phyloP scores from a whole-genome alignment of 37 sponge, comb jelly and placozoan species.

The Chondrilla cf. caribensis region DNA sequence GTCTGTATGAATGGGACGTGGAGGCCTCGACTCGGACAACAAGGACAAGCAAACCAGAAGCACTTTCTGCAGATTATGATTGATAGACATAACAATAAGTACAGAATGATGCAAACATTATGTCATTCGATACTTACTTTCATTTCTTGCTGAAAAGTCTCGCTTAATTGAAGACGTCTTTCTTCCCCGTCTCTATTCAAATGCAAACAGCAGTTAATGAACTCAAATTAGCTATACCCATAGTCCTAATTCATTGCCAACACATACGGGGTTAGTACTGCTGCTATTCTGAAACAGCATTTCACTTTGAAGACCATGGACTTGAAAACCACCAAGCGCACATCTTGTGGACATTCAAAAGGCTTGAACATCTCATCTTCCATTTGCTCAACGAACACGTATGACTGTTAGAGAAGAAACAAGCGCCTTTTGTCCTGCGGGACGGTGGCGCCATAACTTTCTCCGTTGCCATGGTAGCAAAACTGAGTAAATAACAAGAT shows the following conservation, averaged over 20 bases:
- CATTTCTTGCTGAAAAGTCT: neutral
- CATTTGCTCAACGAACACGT: neutral
- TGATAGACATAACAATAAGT: no score
- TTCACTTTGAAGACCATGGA: neutral
- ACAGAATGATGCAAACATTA: no score
- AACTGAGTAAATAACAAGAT: slow-evolving; percentile 28
- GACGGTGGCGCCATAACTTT: neutral
- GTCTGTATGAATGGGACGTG: neutral
- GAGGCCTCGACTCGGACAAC: neutral
- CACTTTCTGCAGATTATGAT: neutral
- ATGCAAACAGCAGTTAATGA: no score
- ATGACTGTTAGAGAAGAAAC: slow-evolving; percentile 12
- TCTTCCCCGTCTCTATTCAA: no score
- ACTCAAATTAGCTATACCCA: no score
- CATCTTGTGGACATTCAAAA: slow-evolving; percentile 30
- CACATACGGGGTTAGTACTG: no score
- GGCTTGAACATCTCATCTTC: neutral
- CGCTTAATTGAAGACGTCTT: no score
- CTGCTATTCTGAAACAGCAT: neutral
- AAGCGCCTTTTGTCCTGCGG: slow-evolving; percentile 48
- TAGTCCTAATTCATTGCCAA: no score
- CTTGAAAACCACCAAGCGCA: slow-evolving; percentile 49
- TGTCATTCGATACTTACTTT: no score
- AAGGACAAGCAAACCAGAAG: neutral
- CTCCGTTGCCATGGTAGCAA: slow-evolving; percentile 27